phyloP scores from a whole-genome alignment of 2,888 invertebrate species.

The Coremacera marginata region DNA sequence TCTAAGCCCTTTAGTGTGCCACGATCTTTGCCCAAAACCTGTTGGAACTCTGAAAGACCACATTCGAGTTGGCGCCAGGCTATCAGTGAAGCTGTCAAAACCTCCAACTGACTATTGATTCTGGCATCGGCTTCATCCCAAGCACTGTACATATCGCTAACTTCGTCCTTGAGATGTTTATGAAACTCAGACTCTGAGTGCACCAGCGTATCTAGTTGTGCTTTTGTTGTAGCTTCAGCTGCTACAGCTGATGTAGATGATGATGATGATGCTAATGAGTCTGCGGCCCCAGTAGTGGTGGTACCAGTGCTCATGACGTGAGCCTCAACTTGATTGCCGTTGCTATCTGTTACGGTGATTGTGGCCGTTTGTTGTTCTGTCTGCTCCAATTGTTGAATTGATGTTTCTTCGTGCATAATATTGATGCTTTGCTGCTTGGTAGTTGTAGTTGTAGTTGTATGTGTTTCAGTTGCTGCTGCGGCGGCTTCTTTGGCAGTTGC shows the following conservation, averaged over 20 bases:
- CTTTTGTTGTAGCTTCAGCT: constrained; percentile 35
- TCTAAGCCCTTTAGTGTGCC: constrained; percentile 68
- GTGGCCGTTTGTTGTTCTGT: constrained; percentile 36
- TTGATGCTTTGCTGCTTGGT: neutral
- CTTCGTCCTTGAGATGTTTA: constrained; percentile 75
- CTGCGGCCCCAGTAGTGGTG: constrained; percentile 29
- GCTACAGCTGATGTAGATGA: constrained; percentile 20
- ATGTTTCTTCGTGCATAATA: constrained; percentile 16
- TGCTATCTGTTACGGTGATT: constrained; percentile 59
- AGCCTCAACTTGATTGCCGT: constrained; percentile 57
- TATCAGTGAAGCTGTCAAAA: constrained; percentile 78
- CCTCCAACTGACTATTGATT: constrained; percentile 79
- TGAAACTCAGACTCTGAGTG: constrained; percentile 68
- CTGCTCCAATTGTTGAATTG: constrained; percentile 14
- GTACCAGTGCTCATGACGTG: constrained; percentile 37
- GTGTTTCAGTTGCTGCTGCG: constrained; percentile 46
- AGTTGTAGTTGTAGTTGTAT: constrained; percentile 42
- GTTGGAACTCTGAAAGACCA: constrained; percentile 81
- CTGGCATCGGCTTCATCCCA: constrained; percentile 80
- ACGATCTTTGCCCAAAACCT: constrained; percentile 79
- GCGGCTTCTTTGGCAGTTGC: constrained; percentile 53
- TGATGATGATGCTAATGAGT: neutral
- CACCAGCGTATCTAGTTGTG: constrained; percentile 53
- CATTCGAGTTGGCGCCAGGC: constrained; percentile 84
- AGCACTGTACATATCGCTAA: constrained; percentile 78